Evolutionary conservation across 2,113 vertebrate genomes (phyloP).

Genomic region (Tauraco erythrolophus): DNA sequence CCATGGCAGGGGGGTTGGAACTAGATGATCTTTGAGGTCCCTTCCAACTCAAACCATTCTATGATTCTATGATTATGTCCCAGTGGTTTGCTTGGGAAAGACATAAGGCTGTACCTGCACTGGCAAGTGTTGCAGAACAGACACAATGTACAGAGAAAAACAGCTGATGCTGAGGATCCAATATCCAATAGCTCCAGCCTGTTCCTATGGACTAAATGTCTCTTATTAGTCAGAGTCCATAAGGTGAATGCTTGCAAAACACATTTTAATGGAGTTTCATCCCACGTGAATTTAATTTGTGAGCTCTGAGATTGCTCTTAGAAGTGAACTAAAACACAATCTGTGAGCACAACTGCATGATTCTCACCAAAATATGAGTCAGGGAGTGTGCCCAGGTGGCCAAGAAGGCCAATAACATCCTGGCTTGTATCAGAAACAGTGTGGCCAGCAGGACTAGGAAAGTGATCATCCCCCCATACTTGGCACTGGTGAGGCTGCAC

Average conservation of each 20-base stretch:
- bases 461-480: fast-evolving
- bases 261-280: neutral
- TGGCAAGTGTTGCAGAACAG: neutral
- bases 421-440: neutral
- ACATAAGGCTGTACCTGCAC: neutral
- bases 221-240: neutral
- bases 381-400: too few species aligned
- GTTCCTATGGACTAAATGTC: neutral
- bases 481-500: fast-evolving
- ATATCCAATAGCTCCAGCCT: neutral
- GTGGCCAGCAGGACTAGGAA: neutral
- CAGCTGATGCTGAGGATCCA: neutral
- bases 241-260: neutral
- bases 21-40: too few species aligned
- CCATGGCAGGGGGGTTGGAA: too few species aligned
- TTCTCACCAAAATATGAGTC: neutral
- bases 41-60: too few species aligned
- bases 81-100: neutral
- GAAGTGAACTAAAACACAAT: neutral
- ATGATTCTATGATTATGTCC: too few species aligned
- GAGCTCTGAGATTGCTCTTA: neutral
- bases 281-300: neutral
- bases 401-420: neutral
- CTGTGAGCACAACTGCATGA: fast-evolving
- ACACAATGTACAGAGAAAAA: neutral